Base-by-base conservation (phyloP, 2,888 invertebrate species). In the Tachina fera region DNA sequence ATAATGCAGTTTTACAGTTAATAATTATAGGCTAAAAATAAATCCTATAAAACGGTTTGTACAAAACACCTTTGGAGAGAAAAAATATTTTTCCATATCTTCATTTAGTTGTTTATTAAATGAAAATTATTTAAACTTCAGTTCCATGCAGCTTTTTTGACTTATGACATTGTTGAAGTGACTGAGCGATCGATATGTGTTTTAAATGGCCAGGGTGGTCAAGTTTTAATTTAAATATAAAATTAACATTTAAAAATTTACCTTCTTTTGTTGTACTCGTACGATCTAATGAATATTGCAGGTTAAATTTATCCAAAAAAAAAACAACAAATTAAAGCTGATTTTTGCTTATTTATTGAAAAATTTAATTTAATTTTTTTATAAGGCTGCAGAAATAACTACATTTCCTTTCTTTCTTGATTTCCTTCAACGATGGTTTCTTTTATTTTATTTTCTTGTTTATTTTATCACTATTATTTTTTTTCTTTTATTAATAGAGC, bases 191-290 rank as follows among this genome's bases (percentile, higher is more conserved):
- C 10, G 6, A 31, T 60, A 56, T 56, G 9, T 71, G n/a, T 41
- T 13, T 41, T 4, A 60, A 77, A 60, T 70, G 49, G 14, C 41
- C 70, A 70, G 41, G 60, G 78, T 47, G 60, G 78, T 47, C 22
- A 51, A 43, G 16, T 14, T 45, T 45, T 19, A n/a, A 22, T 67
- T 39, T 45, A 49, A 19, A 74, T 31, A 19, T 49, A 4, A 53
- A 65, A 53, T 31, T n/a, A 76, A 65, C 1, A 63, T 72, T 83
- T 72, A 14, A 67, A 58, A 53, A 78, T 67, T 77, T 45, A 67
- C 65, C 58, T 76, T 56, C 16, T 76, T 16, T 19, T 45, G n/a
- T 51, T 22, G 22, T 65, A 63, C 41, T 51, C n/a, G 22, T 65
- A 63, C 41, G 10, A 51, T 65, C 19, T 51, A 63, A 14, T 22